Evolutionary conservation across 2,113 vertebrate species (phyloP).

Genomic region (Notechis scutatus): DNA sequence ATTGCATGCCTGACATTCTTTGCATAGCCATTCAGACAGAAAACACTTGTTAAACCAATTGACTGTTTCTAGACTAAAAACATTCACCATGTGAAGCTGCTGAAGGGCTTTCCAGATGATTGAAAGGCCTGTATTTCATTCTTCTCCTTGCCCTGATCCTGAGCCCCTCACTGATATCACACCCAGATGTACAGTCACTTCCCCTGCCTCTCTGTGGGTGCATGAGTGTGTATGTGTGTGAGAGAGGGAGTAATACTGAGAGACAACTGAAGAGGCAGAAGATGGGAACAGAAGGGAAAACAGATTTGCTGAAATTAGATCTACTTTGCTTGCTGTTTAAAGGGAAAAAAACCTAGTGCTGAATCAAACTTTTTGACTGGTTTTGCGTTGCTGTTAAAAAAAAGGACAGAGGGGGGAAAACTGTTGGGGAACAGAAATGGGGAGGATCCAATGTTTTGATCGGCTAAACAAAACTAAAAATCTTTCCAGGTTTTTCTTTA

Average conservation of each 20-base stretch:
- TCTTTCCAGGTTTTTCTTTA: neutral
- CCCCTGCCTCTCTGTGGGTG: neutral
- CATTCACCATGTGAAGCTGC: constrained; percentile 67
- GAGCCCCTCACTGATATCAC: neutral
- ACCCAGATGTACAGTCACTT: neutral
- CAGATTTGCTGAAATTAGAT: neutral
- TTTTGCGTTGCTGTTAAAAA: neutral
- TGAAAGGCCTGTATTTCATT: constrained; percentile 10
- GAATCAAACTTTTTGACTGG: neutral
- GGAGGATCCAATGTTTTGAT: neutral
- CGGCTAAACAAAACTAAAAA: neutral
- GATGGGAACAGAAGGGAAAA: neutral
- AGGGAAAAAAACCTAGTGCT: neutral
- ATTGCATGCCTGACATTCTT: constrained; percentile 59
- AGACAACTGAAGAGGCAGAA: neutral
- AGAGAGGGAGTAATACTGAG: neutral
- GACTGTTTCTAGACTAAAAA: constrained; percentile 61
- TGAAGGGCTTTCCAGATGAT: constrained; percentile 39
- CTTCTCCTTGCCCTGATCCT: neutral
- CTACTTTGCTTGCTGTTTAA: neutral
- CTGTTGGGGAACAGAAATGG: neutral
- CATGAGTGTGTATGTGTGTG: neutral
- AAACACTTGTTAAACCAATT: constrained; percentile 69
- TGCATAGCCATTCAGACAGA: constrained; percentile 66
- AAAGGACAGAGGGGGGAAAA: neutral